A percentile compares a stretch with the other conserved stretches of the same genome.
These are phyloP conservation scores for Actinernus sp. DNA, from an alignment of 92 coral and sea anemone genomes.

Conservation along the genomic window DNA sequence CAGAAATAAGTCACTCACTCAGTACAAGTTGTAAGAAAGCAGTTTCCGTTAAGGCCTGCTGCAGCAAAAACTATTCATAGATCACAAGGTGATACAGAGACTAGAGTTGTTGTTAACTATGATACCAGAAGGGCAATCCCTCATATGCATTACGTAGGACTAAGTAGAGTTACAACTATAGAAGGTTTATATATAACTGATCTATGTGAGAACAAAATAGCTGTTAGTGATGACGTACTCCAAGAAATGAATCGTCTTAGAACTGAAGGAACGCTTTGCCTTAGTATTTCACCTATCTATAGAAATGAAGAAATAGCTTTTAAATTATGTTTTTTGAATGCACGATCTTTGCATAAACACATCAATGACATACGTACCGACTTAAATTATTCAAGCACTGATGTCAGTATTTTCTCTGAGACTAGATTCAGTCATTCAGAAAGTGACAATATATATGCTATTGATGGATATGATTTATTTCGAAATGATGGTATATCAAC, in stretches of 20 bases:
- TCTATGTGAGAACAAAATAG: constrained; percentile 73
- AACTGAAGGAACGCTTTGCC: constrained; percentile 37
- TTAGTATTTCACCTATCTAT: constrained; percentile 53
- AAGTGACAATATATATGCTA: constrained; percentile 29
- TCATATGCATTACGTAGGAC: constrained; percentile 78
- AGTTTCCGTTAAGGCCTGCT: constrained; percentile 76
- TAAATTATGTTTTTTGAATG: constrained; percentile 46
- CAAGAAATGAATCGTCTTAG: constrained; percentile 62
- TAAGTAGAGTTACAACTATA: constrained; percentile 76
- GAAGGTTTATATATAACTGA: constrained; percentile 65
- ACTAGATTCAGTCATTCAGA: constrained; percentile 54
- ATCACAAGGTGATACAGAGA: constrained; percentile 79
- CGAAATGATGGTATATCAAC: constrained; percentile 61
- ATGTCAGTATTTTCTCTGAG: constrained; percentile 57
- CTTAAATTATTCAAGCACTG: constrained; percentile 50
- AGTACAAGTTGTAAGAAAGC: constrained; percentile 73
- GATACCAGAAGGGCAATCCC: constrained; percentile 64
- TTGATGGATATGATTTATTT: constrained; percentile 51
- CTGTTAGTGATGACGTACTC: constrained; percentile 73
- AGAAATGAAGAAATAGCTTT: constrained; percentile 28
- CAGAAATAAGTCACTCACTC: constrained; percentile 69
- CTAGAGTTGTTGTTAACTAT: constrained; percentile 65
- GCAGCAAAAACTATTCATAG: constrained; percentile 73
- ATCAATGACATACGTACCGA: constrained; percentile 52
- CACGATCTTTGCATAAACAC: constrained; percentile 71